These are phyloP conservation scores for Gasteruption jaculator DNA, from an alignment of 2,888 invertebrate species.

Conservation along the genomic window DNA sequence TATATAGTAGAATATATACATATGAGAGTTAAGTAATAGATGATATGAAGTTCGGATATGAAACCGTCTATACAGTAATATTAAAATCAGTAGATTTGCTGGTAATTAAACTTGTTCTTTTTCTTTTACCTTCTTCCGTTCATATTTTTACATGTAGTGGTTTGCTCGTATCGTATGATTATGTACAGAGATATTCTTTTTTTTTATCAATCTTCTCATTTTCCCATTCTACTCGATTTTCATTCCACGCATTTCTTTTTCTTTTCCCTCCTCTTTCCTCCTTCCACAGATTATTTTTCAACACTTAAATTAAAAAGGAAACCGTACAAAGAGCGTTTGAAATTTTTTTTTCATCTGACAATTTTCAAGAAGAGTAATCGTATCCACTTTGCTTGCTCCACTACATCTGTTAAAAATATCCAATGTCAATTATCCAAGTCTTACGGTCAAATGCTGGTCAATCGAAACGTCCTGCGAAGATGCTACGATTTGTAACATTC, in stretches of 20 bases:
- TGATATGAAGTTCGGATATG: constrained; percentile 46
- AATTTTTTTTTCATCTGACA: no score
- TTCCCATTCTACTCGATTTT: no score
- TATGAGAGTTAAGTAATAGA: constrained; percentile 44
- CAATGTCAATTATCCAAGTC: no score
- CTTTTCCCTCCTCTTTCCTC: background rate
- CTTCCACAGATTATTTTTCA: constrained; percentile 14
- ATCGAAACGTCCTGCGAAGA: no score
- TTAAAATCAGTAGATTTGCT: constrained; percentile 31
- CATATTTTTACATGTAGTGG: constrained; percentile 2
- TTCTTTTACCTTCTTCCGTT: constrained; percentile 7
- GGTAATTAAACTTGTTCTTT: constrained; percentile 9
- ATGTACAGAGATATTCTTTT: constrained; percentile 7
- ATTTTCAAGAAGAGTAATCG: no score
- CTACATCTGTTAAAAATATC: no score
- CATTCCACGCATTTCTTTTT: constrained; percentile 10
- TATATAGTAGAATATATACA: no score
- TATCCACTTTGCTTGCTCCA: no score
- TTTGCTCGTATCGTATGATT: background rate
- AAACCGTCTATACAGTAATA: constrained; percentile 40
- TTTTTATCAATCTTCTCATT: constrained; percentile 4
- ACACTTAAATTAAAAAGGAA: no score
- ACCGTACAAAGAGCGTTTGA: no score
- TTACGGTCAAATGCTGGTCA: no score
- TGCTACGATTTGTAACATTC: no score